Evolutionary conservation across 2,113 vertebrate genomes (phyloP), one percentile per base, ranked within the genome.

Genomic region (Gallinago undulata): DNA sequence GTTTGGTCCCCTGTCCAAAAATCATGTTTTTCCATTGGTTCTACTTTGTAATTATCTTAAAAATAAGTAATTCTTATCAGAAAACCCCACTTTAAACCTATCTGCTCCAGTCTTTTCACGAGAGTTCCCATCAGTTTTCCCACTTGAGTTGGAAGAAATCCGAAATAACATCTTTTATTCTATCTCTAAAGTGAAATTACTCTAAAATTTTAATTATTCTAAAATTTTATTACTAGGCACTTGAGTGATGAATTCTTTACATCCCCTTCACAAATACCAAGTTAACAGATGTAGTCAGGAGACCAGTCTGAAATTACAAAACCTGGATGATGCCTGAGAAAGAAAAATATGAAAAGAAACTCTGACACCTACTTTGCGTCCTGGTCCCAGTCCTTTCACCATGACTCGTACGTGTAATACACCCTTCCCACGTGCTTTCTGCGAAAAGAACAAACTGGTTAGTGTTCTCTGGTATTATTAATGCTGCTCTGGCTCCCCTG

Each of bases 381-480:
- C 99, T 1, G 99, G 99, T 64, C 99, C 99, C 62, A 99, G 96
- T 87, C 99, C 99, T 97, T 99, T 99, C 92, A 99, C 98, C 47
- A 99, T 63, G 22, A 99, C 99, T 15, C 99, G 98, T 24, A 99
- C 96, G 2, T 98, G 99, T 17, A 94, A 60, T 16, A 99, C 98
- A 3, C 99, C 99, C 83, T 99, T 99, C 4, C 72, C 96, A 21
- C 90, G 96, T 22, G 99, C 98, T 97, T 99, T 99, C 99, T 99
- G 98, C 30, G 43, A 21, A 92, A 79, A 95, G 27, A 82, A 75
- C 43, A 63, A 60, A 60, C 62, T 31, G 18, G 28, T 97, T 19
- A 96, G 62, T 19, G 23, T 21, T 60, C 66, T 57, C 50, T 51
- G 30, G 31, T 59, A 13, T 10, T 13, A 66, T 15, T 73, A 5